Evolutionary conservation across 2,888 invertebrate species (phyloP), one percentile per base, ranked within the genome.

Genomic region (Cyaniris semiargus): DNA sequence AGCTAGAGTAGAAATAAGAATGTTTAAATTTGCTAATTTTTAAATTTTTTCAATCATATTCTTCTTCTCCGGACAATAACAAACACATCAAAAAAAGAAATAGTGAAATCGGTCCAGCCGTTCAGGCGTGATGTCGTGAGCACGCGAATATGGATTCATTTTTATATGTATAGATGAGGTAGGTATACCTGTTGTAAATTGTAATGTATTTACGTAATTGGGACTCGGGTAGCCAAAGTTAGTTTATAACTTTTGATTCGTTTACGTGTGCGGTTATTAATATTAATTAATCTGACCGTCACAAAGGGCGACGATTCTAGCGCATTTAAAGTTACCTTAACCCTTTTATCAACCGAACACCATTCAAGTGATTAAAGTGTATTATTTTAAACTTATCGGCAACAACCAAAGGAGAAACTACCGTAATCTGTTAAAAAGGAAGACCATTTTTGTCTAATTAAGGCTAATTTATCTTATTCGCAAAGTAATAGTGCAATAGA

Each of bases 401-500:
- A 48, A 48, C 2, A 48, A 48, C 48, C 15, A 18, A 53, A 18
- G 13, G 8, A 13, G 48, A 38, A 72, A 3, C 27, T 27, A 74
- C 48, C 23, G 13, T 48, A 18, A 74, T 7, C 3, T 27, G 1
- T 53, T 74, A 18, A 27, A 74, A 74, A 48, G 23, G 44, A 72
- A 48, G 23, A 44, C 15, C 27, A 31, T 27, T 27, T 31, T 76
- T 38, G n/a, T 21, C 15, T 58, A 58, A 76, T 56, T 60, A 58
- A 76, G 58, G 31, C 58, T 60, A 58, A 76, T 58, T 21, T 79
- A 78, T 77, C 81, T 82, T 82, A 82, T 83, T 83, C 81, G 83
- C 80, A 82, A 79, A 78, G 81, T 85, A 82, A 84, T 81, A 83
- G 79, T 79, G 79, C 82, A 80, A 82, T 80, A 79, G 82, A 79